Evolutionary conservation across 2,797 vertebrate genomes (phyloP), one percentile per base, ranked within the genome.

Genomic region (Gymnoscopelus braueri): DNA sequence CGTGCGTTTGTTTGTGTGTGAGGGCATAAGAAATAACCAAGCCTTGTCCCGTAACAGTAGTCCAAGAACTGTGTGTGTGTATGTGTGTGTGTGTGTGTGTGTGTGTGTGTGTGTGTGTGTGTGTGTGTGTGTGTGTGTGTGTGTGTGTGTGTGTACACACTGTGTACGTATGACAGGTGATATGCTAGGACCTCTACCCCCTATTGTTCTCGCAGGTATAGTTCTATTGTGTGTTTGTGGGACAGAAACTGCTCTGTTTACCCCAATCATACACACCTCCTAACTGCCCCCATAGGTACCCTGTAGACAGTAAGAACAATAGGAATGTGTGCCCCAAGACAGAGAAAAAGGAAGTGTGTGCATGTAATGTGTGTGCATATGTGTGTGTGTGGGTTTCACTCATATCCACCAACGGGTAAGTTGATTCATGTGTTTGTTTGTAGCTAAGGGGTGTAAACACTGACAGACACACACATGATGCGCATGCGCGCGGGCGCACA

Each of bases 371-470:
- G 64, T 66, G 54, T 58, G 55, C 29, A 19, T 29, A 23, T 48
- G 19, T 49, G 55, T 54, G 55, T 54, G 23, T 49, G 44, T 19
- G 26, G 32, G 13, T 50, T 19, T 23, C 67, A 68, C 57, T 60
- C 69, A 68, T 53, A 65, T 72, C 63, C 48, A 57, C 49, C 9
- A 48, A 66, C 75, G 69, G 4, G 26, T 29, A 29, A 74, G 69
- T 15, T 71, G 79, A 77, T 58, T 58, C 60, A 60, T 83, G 84
- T 83, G 57, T 68, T 44, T 44, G 57, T 69, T 85, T 60, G 73
- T 70, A 65, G 80, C 78, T 83, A 53, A 78, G 61, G 79, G 53
- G 81, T 87, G 80, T 84, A 88, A 88, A 90, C 83, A 88, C 7
- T 64, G 75, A 58, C 77, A 86, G 75, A 79, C 72, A 74, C 56